Base-by-base conservation (phyloP, 2,113 vertebrate genomes). In the Piprites chloris region DNA sequence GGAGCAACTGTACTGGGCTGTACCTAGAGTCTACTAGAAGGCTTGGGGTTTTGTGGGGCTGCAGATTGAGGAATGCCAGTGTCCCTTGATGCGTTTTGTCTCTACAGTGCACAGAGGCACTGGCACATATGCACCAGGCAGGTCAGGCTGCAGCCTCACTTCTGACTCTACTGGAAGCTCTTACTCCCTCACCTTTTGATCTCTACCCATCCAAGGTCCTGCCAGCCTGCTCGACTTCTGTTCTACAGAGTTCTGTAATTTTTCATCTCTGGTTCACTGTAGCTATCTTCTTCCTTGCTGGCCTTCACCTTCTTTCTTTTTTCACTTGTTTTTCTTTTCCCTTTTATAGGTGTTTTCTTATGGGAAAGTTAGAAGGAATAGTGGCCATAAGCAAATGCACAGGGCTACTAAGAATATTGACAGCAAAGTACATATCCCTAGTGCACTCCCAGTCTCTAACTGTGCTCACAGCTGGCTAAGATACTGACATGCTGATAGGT, bases 101-200 rank as follows among this genome's bases (percentile, higher is more conserved):
- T 35, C 41, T 30, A 32, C 62, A 44, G 49, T 0, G 1, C 5
- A 6, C 47, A 47, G 41, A n/a, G 58, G 30, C 14, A 22, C 53
- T 61, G 27, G 52, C 41, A 37, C 14, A 6, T 0, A 0, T 14
- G 49, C 41, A 26, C 33, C 58, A 39, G 10, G 9, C 1, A 4
- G 27, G 47, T 26, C 76, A 69, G 72, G 55, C 52, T 62, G n/a
- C 55, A 42, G 41, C 46, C 77, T 81, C 14, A 22, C 32, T 78
- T 67, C 56, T 42, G 37, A 14, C 37, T 67, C 22, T 2, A 2
- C 50, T 82, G 55, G 26, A 73, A 21, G 9, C 28, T 44, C 77
- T 42, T 59, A 4, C n/a, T 14, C 20, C 35, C 12, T 84, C n/a
- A 30, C 6, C 20, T 63, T 69, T 73, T 49, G 21, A 14, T 83